These are phyloP conservation scores for Monoplex corrugatus DNA, from an alignment of 2,888 invertebrate genomes.

Conservation along the genomic window DNA sequence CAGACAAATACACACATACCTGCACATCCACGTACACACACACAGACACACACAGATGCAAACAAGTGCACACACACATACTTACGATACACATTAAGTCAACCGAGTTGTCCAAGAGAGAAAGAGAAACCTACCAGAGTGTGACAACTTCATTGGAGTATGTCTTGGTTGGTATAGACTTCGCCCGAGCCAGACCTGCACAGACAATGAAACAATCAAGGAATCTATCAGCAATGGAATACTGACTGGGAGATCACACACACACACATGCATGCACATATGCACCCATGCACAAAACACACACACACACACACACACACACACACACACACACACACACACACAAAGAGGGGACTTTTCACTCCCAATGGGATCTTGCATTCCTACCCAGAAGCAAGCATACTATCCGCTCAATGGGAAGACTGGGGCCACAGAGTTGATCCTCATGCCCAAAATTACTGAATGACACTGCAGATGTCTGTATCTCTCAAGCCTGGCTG, in stretches of 20 bases:
- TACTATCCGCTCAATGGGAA: too few species aligned
- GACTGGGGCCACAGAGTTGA: too few species aligned
- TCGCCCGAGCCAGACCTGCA: slow-evolving; percentile 95
- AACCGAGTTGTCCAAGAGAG: background rate
- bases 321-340: background rate
- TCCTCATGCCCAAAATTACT: too few species aligned
- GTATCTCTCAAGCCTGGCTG: too few species aligned
- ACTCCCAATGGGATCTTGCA: too few species aligned
- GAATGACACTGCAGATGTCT: too few species aligned
- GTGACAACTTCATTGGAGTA: slow-evolving; percentile 99
- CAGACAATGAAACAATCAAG: background rate
- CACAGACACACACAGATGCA: background rate
- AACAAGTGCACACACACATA: background rate
- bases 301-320: slow-evolving; percentile 9
- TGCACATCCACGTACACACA: background rate
- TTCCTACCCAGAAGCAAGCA: too few species aligned
- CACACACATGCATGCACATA: background rate
- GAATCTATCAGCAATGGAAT: background rate
- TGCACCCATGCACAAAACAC: background rate
- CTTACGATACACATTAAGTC: background rate
- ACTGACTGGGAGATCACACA: background rate
- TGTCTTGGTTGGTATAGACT: slow-evolving; percentile 98
- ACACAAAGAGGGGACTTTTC: background rate
- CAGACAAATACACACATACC: background rate
- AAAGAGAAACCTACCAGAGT: slow-evolving; percentile 86